Evolutionary conservation across 1,140 invertebrate species (phyloP).

Genomic region (Pantala flavescens): DNA sequence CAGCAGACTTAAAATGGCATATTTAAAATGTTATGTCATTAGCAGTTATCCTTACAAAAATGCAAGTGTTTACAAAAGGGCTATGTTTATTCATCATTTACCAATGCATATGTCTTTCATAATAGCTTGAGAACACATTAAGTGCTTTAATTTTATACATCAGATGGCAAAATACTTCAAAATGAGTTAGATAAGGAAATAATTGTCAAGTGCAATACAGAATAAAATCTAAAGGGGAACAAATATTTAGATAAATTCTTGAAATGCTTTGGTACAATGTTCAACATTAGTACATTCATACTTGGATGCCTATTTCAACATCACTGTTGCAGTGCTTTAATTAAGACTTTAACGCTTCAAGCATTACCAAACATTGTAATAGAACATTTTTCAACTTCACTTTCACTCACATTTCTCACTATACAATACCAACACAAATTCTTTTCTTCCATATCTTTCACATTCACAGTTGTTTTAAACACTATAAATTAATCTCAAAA

Average conservation of each 20-base stretch:
- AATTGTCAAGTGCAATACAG: conserved; percentile 2
- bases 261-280: conserved; percentile 6
- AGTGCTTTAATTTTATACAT: neutral
- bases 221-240: neutral
- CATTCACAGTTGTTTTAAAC: neutral
- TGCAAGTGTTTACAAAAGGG: neutral
- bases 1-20: neutral
- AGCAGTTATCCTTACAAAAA: neutral
- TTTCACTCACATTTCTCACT: conserved; percentile 1
- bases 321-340: too few species aligned
- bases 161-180: neutral
- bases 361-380: conserved; percentile 7
- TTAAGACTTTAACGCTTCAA: neutral
- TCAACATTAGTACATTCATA: neutral
- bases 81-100: neutral
- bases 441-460: neutral
- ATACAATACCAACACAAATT: neutral
- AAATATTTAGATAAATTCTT: neutral
- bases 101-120: neutral
- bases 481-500: neutral
- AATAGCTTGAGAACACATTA: neutral
- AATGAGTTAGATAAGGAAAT: neutral
- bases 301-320: neutral
- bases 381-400: neutral
- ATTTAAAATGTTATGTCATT: neutral